A percentile compares a stretch with the other conserved stretches of the same genome.
These are phyloP conservation scores for Drosophila affinis DNA, from an alignment of 2,888 invertebrate genomes.

Conservation along the genomic window DNA sequence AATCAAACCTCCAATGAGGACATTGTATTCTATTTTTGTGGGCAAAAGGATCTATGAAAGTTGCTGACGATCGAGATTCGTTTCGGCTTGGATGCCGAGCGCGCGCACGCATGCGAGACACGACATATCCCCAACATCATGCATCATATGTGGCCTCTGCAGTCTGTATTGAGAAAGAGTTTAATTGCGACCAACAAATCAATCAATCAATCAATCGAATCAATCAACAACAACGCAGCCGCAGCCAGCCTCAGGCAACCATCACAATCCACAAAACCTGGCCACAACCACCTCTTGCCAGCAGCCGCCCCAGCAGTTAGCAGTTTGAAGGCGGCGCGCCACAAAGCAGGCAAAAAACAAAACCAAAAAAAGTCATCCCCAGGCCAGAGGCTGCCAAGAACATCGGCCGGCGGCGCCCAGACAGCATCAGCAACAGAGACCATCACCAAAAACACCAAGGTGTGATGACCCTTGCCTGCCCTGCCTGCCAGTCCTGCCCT, in stretches of 20 bases:
- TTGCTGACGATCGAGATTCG: constrained; percentile 20
- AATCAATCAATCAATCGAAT: constrained; percentile 27
- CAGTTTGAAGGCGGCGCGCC: constrained; percentile 65
- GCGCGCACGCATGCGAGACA: constrained; percentile 20
- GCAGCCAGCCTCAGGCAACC: constrained; percentile 38
- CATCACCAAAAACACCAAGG: constrained; percentile 1
- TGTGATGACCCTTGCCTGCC: constrained; percentile 12
- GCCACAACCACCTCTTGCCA: constrained; percentile 42
- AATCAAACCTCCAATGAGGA: constrained; percentile 15
- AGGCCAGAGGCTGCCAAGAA: constrained; percentile 14
- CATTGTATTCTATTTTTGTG: constrained; percentile 10
- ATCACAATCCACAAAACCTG: constrained; percentile 41
- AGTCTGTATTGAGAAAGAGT: constrained; percentile 68
- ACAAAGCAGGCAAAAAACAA: constrained; percentile 54
- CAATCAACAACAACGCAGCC: constrained; percentile 41
- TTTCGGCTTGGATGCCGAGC: constrained; percentile 5
- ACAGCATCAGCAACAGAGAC: constrained; percentile 11
- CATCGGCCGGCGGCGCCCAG: constrained; percentile 15
- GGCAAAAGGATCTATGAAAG: constrained; percentile 49
- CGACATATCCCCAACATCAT: constrained; percentile 83
- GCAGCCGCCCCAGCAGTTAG: constrained; percentile 48
- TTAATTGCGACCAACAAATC: constrained; percentile 20
- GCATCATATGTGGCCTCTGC: constrained; percentile 83
- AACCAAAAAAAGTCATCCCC: constrained; percentile 6
- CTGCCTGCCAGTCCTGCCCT: constrained; percentile 3